Conservation (phyloP, 2,797 vertebrate species). For the Amniataba percoides region DNA sequence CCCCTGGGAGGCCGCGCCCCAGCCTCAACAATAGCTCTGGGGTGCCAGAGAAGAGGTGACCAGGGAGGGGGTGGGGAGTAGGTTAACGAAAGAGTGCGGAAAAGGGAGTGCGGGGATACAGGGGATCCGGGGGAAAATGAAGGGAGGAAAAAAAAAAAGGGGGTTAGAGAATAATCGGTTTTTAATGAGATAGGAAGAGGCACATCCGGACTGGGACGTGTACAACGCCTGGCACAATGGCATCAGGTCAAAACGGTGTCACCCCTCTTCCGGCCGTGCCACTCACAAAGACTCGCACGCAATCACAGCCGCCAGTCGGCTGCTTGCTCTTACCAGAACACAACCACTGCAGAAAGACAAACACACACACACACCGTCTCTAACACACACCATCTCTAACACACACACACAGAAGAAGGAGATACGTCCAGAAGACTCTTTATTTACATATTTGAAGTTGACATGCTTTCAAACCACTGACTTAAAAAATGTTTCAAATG, state of each 20-base stretch:
- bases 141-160: constrained; percentile 64
- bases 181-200: constrained; percentile 83
- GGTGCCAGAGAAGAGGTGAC: constrained; percentile 66
- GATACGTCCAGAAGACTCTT: not conserved
- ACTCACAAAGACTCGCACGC: constrained; percentile 63
- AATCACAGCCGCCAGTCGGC: constrained; percentile 49
- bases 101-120: constrained; percentile 22
- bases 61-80: constrained; percentile 23
- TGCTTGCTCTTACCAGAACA: constrained; percentile 29
- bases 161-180: constrained; percentile 68
- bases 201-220: constrained; percentile 72
- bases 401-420: constrained; percentile 5
- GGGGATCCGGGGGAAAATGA: constrained; percentile 71
- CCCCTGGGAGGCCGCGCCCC: constrained; percentile 71
- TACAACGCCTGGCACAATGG: constrained; percentile 68
- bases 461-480: not conserved
- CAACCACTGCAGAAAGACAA: constrained; percentile 11
- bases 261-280: constrained; percentile 54
- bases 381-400: no score
- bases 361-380: no score
- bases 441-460: constrained; percentile 3
- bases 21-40: constrained; percentile 76
- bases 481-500: not conserved
- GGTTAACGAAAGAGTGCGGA: constrained; percentile 42
- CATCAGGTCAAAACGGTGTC: constrained; percentile 64